These are phyloP conservation scores for Mycalesis mineus DNA, from an alignment of 2,888 invertebrate genomes.

Conservation along the genomic window DNA sequence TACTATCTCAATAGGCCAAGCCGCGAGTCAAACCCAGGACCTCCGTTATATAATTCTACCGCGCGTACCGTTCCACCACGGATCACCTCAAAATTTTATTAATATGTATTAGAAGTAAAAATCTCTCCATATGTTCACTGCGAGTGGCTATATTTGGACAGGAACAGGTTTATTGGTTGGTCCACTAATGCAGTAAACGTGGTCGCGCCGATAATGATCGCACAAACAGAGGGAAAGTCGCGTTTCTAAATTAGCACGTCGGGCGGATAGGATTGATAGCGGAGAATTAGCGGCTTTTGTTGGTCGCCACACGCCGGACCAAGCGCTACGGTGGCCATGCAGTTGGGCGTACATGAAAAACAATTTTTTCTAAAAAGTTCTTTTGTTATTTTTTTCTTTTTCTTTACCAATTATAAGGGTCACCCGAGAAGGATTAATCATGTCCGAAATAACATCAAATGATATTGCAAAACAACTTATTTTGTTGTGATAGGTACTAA, in stretches of 20 bases:
- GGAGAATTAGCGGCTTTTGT: conserved; percentile 67
- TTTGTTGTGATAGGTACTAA: neutral
- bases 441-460: neutral
- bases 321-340: conserved; percentile 10
- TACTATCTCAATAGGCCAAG: too few relatives aligned
- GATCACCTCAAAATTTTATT: too few relatives aligned
- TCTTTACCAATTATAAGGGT: too few relatives aligned
- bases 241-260: conserved; percentile 52
- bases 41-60: too few relatives aligned
- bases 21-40: too few relatives aligned
- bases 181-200: conserved; percentile 13
- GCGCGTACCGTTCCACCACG: too few relatives aligned
- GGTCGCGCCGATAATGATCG: conserved; percentile 37
- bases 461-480: neutral
- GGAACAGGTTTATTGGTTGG: conserved; percentile 1
- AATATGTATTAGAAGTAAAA: too few relatives aligned
- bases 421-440: too few relatives aligned
- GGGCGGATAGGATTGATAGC: conserved; percentile 49
- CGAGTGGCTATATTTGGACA: neutral
- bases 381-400: too few relatives aligned
- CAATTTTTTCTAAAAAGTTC: too few relatives aligned
- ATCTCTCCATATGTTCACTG: neutral
- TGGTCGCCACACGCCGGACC: conserved; percentile 40
- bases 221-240: conserved; percentile 44
- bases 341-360: neutral